phyloP scores from a whole-genome alignment of 92 coral and sea anemone species.

The Parazoanthus atlanticus region DNA sequence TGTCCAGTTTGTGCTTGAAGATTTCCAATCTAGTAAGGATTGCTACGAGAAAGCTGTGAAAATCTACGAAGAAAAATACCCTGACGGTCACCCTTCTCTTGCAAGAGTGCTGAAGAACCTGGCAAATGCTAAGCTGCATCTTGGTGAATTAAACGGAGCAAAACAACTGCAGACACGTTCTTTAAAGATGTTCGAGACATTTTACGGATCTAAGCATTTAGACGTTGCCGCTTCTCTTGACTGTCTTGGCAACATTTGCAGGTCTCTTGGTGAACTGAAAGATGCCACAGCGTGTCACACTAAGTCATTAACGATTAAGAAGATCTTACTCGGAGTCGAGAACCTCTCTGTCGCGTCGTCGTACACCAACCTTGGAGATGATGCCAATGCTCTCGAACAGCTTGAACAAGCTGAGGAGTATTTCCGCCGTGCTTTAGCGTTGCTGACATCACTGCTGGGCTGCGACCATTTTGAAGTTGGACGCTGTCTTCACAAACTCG shows the following conservation, averaged over 20 bases:
- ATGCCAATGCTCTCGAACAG: background rate
- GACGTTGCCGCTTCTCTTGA: background rate
- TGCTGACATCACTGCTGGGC: background rate
- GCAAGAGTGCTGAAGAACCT: background rate
- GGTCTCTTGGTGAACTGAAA: background rate
- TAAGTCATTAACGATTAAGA: background rate
- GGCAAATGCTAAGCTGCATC: background rate
- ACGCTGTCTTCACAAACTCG: background rate
- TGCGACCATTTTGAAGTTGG: background rate
- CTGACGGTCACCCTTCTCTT: background rate
- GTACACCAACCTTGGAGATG: background rate
- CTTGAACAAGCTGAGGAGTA: background rate
- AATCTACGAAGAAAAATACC: background rate
- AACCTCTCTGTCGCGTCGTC: background rate
- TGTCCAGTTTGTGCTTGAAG: background rate
- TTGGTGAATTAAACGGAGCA: background rate
- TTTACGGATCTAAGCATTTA: conserved; percentile 14
- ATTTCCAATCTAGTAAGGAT: background rate
- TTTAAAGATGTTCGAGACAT: background rate
- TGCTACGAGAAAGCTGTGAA: conserved; percentile 1
- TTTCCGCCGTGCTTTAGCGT: background rate
- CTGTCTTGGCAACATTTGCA: conserved; percentile 4
- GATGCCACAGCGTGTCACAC: background rate
- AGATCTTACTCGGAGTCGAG: background rate
- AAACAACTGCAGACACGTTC: background rate